A percentile compares a stretch with the other conserved stretches of the same genome.
phyloP scores from a whole-genome alignment of 2,797 vertebrate species.

The Ceyx erithaca region DNA sequence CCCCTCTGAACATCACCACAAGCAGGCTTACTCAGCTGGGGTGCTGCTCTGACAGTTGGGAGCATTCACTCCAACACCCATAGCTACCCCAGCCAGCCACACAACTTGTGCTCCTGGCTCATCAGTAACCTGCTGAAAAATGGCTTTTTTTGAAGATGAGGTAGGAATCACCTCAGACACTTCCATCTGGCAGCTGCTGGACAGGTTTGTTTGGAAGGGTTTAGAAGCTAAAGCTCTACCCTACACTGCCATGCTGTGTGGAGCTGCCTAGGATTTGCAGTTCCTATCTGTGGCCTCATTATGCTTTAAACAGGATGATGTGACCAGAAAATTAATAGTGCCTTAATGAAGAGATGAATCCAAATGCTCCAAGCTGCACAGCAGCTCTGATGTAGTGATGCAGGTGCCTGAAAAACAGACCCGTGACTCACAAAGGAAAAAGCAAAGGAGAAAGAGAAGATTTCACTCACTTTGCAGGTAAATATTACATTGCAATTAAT shows the following conservation, averaged over 20 bases:
- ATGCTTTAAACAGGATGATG: neutral
- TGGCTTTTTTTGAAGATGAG: neutral
- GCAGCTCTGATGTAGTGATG: neutral
- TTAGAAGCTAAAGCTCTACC: neutral
- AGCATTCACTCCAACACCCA: neutral
- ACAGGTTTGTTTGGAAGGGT: neutral
- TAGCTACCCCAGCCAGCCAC: neutral
- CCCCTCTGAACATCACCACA: neutral
- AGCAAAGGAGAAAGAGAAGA: neutral
- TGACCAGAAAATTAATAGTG: constrained; percentile 47
- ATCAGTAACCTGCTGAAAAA: neutral
- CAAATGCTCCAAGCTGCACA: neutral
- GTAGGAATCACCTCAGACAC: neutral
- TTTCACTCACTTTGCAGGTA: neutral
- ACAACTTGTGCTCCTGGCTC: neutral
- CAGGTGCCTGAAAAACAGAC: neutral
- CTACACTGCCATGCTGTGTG: neutral
- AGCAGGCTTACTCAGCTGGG: neutral
- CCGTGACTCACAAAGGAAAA: neutral
- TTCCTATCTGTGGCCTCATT: neutral
- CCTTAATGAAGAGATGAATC: constrained; percentile 17
- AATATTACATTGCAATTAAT: neutral
- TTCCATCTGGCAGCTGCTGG: neutral
- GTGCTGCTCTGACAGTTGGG: neutral
- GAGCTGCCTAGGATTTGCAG: neutral